Conservation (phyloP, 1,140 invertebrate species). For the Cephus cinctus region DNA sequence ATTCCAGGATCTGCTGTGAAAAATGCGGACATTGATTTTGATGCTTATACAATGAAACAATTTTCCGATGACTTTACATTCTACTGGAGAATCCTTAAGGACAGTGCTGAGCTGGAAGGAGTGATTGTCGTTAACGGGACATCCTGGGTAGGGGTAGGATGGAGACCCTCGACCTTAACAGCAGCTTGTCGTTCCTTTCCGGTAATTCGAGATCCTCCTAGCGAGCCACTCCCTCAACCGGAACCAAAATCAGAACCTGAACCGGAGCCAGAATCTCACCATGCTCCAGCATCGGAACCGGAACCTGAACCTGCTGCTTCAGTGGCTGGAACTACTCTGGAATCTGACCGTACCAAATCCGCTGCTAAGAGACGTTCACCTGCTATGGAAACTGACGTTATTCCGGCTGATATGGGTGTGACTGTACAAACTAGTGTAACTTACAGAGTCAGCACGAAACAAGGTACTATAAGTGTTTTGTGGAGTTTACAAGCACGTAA, state of each 20-base stretch:
- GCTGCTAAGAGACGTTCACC: slow-evolving; percentile 51
- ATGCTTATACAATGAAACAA: slow-evolving; percentile 67
- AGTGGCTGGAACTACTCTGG: slow-evolving; percentile 41
- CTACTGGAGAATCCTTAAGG: slow-evolving; percentile 81
- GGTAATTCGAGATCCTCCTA: slow-evolving; percentile 56
- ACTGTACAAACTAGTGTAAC: slow-evolving; percentile 73
- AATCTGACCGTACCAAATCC: slow-evolving; percentile 37
- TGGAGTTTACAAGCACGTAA: too few relatives aligned
- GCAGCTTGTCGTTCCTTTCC: slow-evolving; percentile 77
- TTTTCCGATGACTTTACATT: slow-evolving; percentile 72
- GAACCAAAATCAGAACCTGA: slow-evolving; percentile 45
- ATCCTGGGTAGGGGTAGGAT: slow-evolving; percentile 83
- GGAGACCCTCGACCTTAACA: slow-evolving; percentile 72
- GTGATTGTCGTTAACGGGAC: slow-evolving; percentile 80
- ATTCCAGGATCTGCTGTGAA: slow-evolving; percentile 66
- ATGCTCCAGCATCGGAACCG: slow-evolving; percentile 36
- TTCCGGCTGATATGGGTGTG: slow-evolving; percentile 53
- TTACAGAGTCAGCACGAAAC: slow-evolving; percentile 66
- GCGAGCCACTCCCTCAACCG: slow-evolving; percentile 45
- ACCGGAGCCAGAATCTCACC: slow-evolving; percentile 31
- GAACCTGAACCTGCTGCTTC: slow-evolving; percentile 37
- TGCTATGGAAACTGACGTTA: slow-evolving; percentile 31
- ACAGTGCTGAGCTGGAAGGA: slow-evolving; percentile 80
- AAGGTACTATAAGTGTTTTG: too few relatives aligned
- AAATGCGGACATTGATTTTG: slow-evolving; percentile 64